Conservation (phyloP, 1,140 invertebrate species). For the Psilanteris sp. region DNA sequence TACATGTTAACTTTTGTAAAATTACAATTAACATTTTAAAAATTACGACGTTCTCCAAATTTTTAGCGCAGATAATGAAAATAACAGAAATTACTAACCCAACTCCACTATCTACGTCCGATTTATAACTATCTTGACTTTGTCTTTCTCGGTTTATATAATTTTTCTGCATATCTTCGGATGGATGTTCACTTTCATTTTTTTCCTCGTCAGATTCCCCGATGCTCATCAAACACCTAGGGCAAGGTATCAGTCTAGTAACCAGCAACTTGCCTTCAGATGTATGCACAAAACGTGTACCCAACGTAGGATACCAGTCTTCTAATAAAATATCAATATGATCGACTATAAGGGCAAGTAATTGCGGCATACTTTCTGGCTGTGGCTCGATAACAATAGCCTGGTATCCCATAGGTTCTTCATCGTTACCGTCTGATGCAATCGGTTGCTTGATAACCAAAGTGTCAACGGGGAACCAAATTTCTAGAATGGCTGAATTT, state of each 20-base stretch:
- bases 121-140: slow-evolving; percentile 86
- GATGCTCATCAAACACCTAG: slow-evolving; percentile 85
- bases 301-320: slow-evolving; percentile 98
- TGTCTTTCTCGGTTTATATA: slow-evolving; percentile 71
- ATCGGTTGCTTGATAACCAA: slow-evolving; percentile 85
- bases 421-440: slow-evolving; percentile 76
- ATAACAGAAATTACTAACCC: too few relatives aligned
- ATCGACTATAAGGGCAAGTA: slow-evolving; percentile 95
- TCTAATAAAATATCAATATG: slow-evolving; percentile 98
- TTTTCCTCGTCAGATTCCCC: slow-evolving; percentile 69
- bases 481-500: slow-evolving; percentile 92
- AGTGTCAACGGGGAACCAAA: slow-evolving; percentile 89
- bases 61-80: too few relatives aligned
- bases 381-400: slow-evolving; percentile 87
- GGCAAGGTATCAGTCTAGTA: slow-evolving; percentile 96
- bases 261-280: slow-evolving; percentile 97
- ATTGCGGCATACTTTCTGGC: slow-evolving; percentile 88
- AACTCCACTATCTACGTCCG: slow-evolving; percentile 89
- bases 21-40: too few relatives aligned
- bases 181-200: slow-evolving; percentile 69
- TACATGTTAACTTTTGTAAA: too few relatives aligned
- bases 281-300: slow-evolving; percentile 98
- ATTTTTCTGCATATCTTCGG: slow-evolving; percentile 65
- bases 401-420: slow-evolving; percentile 83
- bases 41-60: too few relatives aligned